phyloP scores from a whole-genome alignment of 2,888 invertebrate species.

The Pseudolycoriella hygida region DNA sequence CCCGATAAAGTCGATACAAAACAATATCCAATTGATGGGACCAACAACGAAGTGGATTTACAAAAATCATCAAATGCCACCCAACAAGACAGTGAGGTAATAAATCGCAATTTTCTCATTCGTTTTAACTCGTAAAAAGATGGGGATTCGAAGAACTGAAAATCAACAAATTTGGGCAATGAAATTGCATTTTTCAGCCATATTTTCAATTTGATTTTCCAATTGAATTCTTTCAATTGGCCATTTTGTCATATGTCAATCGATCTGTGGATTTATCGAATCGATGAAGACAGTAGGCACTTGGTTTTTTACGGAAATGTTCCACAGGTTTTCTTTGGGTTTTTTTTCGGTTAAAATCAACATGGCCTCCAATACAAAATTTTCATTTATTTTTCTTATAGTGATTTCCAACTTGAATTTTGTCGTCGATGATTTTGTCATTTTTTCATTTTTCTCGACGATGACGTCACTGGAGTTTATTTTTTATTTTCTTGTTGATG shows the following conservation, averaged over 20 bases:
- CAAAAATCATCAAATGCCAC: slow-evolving; percentile 1
- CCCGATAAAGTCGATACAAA: slow-evolving; percentile 40
- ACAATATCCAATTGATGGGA: not conserved
- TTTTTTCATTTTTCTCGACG: not conserved
- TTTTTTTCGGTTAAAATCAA: not conserved
- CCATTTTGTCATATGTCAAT: too few species aligned
- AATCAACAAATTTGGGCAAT: slow-evolving; percentile 7
- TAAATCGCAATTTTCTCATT: too few species aligned
- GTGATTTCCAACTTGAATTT: too few species aligned
- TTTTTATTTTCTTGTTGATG: too few species aligned
- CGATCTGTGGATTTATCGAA: not conserved
- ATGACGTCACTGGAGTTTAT: slow-evolving; percentile 3
- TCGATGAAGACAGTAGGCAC: not conserved
- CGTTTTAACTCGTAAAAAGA: too few species aligned
- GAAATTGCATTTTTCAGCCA: slow-evolving; percentile 10
- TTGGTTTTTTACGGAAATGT: not conserved
- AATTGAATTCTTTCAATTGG: too few species aligned
- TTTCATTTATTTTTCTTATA: too few species aligned
- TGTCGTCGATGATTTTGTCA: too few species aligned
- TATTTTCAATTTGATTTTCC: slow-evolving; percentile 3
- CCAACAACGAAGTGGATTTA: not conserved
- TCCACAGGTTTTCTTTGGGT: not conserved
- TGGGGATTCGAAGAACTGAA: not conserved
- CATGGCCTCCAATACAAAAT: not conserved
- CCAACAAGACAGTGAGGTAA: slow-evolving; percentile 7